Evolutionary conservation across 2,888 invertebrate genomes (phyloP), one percentile per base, ranked within the genome.

Genomic region (Apodemia mormo): DNA sequence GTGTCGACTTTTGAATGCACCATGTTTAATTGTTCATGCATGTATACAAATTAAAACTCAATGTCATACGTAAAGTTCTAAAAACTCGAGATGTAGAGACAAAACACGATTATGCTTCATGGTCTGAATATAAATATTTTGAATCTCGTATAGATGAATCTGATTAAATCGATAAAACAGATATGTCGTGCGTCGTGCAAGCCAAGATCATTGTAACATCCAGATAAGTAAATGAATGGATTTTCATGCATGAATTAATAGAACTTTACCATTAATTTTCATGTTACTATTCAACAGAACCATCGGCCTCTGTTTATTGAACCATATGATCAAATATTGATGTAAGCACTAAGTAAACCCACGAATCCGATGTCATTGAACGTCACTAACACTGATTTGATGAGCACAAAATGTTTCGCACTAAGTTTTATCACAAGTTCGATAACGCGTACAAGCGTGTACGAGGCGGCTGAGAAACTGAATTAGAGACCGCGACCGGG

Each of bases 251-350:
- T 61, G 30, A 85, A 85, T 76, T 77, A 72, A 79, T 76, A 81
- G 81, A 80, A 84, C 82, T 85, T 93, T 93, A 93, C 92, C 92
- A 87, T 90, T 89, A 82, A 93, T 92, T 93, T 92, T 92, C 92
- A 93, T 92, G 86, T 89, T 92, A 91, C 82, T 89, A 85, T 93
- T 92, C 90, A 92, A 90, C 84, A 91, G 90, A 84, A 92, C 92
- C 92, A 92, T 93, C 88, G 82, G 90, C 84, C 82, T 82, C 82
- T 81, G 78, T 84, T 85, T 84, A 82, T 81, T 79, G 80, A 84
- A 83, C 80, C 80, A 77, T 80, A 76, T 72, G 74, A 74, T 70
- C 65, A 69, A 71, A 76, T 49, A 49, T 49, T 49, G 49, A 49
- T 80, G 80, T 81, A 75, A 75, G 75, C 88, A 89, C 87, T 84